Conservation (phyloP, 2,888 invertebrate genomes). For the Callinectes sapidus region DNA sequence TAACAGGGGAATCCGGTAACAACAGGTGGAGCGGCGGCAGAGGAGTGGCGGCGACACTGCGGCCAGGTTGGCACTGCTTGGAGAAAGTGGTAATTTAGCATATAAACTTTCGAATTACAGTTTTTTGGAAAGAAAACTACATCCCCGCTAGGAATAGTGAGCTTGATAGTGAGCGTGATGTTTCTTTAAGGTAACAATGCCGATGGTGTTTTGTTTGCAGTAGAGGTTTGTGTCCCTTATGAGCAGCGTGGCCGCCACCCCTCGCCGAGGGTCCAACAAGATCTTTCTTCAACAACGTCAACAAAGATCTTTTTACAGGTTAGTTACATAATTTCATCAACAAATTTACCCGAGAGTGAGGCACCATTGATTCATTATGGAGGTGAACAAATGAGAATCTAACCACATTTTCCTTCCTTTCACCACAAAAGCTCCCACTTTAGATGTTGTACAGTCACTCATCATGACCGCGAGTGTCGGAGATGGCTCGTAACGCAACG, state of each 20-base stretch:
- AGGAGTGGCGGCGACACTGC: neutral
- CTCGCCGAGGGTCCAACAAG: neutral
- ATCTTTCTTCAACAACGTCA: constrained; percentile 23
- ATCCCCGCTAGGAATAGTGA: neutral
- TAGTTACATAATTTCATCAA: constrained; percentile 11
- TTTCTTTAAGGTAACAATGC: neutral
- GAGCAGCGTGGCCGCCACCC: neutral
- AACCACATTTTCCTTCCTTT: neutral
- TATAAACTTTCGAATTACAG: neutral
- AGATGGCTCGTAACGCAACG: neutral
- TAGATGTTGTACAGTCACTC: neutral
- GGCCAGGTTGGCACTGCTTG: neutral
- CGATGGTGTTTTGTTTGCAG: neutral
- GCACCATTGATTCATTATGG: constrained; percentile 42
- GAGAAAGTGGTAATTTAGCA: neutral
- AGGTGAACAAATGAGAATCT: constrained; percentile 3
- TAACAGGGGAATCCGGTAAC: constrained; percentile 7
- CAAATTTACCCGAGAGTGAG: constrained; percentile 50
- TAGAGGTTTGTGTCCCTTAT: neutral
- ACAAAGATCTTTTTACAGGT: constrained; percentile 38
- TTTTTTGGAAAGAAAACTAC: neutral
- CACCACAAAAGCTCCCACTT: neutral
- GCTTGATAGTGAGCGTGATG: neutral
- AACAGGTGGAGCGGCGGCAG: neutral
- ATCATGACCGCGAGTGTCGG: neutral